Evolutionary conservation across 2,797 vertebrate species (phyloP).

Genomic region (Karalla daura): DNA sequence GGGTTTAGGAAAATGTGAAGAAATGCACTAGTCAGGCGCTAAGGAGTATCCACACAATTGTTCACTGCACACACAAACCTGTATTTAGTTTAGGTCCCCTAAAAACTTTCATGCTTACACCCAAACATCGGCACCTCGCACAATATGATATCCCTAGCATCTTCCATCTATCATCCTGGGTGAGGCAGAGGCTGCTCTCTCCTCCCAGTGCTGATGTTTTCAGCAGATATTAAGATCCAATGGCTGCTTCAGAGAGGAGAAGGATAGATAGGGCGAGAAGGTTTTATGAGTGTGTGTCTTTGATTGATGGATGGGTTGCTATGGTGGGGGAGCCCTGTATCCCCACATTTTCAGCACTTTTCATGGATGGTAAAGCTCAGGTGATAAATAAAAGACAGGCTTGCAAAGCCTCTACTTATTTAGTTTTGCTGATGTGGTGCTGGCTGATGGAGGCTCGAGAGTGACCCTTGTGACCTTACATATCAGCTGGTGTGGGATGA

Average conservation of each 20-base stretch:
- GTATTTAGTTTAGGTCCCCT: too few species aligned
- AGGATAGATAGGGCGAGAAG: slow-evolving; percentile 26
- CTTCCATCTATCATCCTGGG: slow-evolving; percentile 69
- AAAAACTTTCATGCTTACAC: slow-evolving; percentile 32
- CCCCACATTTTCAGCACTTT: slow-evolving; percentile 78
- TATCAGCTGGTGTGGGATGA: slow-evolving; percentile 64
- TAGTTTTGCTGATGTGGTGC: slow-evolving; percentile 74
- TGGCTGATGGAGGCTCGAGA: slow-evolving; percentile 41
- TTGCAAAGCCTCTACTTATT: slow-evolving; percentile 35
- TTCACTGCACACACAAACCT: background rate
- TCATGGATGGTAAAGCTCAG: slow-evolving; percentile 73
- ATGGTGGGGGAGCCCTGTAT: slow-evolving; percentile 32
- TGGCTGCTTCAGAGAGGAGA: slow-evolving; percentile 49
- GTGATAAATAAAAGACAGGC: slow-evolving; percentile 71
- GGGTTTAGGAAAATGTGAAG: background rate
- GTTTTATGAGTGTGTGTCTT: slow-evolving; percentile 38
- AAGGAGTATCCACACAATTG: slow-evolving; percentile 1
- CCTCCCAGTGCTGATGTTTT: slow-evolving; percentile 59
- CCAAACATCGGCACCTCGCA: slow-evolving; percentile 7
- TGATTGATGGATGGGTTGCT: slow-evolving; percentile 68
- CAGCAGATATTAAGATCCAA: slow-evolving; percentile 76
- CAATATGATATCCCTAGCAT: slow-evolving; percentile 56
- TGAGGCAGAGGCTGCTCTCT: slow-evolving; percentile 50
- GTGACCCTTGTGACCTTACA: slow-evolving; percentile 62
- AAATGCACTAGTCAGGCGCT: background rate